phyloP scores from a whole-genome alignment of 2,113 vertebrate species.

The Oryzias woworae region DNA sequence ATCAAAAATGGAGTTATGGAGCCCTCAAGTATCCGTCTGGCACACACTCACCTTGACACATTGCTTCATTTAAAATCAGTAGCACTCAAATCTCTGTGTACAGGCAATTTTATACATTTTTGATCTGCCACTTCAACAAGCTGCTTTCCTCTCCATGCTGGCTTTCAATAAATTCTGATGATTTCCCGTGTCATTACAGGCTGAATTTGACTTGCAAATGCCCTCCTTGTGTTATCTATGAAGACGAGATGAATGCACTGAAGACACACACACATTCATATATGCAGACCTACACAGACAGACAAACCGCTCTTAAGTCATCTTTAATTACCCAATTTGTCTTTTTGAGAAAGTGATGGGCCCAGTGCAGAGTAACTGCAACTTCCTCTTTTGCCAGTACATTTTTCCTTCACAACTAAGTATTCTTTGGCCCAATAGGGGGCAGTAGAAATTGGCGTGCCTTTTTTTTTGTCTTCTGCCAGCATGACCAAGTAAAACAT shows the following conservation, averaged over 20 bases:
- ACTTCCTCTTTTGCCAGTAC: slow-evolving; percentile 42
- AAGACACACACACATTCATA: slow-evolving; percentile 25
- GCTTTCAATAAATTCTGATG: slow-evolving; percentile 67
- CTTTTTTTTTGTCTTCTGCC: slow-evolving; percentile 67
- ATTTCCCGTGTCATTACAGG: slow-evolving; percentile 70
- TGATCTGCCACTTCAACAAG: slow-evolving; percentile 62
- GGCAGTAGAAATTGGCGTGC: slow-evolving; percentile 54
- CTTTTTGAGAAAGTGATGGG: slow-evolving; percentile 38
- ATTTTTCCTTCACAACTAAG: slow-evolving; percentile 45
- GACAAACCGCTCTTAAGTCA: slow-evolving; percentile 53
- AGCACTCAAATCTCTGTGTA: slow-evolving; percentile 49
- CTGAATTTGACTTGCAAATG: slow-evolving; percentile 73
- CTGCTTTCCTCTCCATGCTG: slow-evolving; percentile 54
- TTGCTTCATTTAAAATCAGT: slow-evolving; percentile 52
- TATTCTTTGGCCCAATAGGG: slow-evolving; percentile 68
- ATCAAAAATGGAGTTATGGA: slow-evolving; percentile 20
- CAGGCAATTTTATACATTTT: slow-evolving; percentile 59
- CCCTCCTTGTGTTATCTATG: slow-evolving; percentile 55
- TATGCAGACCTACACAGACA: slow-evolving; percentile 48
- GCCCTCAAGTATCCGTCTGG: slow-evolving; percentile 37
- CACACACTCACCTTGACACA: slow-evolving; percentile 50
- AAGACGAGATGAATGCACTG: slow-evolving; percentile 49
- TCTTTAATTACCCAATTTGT: slow-evolving; percentile 71
- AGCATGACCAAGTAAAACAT: slow-evolving; percentile 73
- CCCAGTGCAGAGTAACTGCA: slow-evolving; percentile 11